Percentiles rank a stretch among this genome's conserved stretches.
phyloP scores from a whole-genome alignment of 2,888 invertebrate genomes.

The Dryadula phaetusa region DNA sequence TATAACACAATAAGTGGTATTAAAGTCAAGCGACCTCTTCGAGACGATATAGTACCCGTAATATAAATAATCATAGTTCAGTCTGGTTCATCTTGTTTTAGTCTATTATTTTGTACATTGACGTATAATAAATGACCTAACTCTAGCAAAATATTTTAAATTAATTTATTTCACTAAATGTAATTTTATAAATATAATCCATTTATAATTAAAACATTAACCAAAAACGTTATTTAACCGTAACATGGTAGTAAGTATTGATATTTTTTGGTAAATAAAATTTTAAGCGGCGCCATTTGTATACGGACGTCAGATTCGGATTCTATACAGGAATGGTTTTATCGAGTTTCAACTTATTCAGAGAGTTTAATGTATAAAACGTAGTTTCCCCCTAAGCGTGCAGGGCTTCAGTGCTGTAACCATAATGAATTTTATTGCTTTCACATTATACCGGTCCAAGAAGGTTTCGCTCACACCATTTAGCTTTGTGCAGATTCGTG shows the following conservation, averaged over 20 bases:
- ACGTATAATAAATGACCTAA: too few relatives aligned
- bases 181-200: too few relatives aligned
- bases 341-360: conserved; percentile 75
- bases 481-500: conserved; percentile 50
- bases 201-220: neutral
- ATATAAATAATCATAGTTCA: too few relatives aligned
- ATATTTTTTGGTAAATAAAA: conserved; percentile 50
- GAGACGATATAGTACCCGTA: too few relatives aligned
- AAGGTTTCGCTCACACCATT: conserved; percentile 59
- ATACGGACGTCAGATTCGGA: conserved; percentile 55
- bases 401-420: conserved; percentile 59
- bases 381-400: conserved; percentile 62
- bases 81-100: too few relatives aligned
- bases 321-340: conserved; percentile 63
- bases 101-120: too few relatives aligned
- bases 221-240: neutral
- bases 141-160: too few relatives aligned
- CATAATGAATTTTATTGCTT: conserved; percentile 73
- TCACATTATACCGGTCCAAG: conserved; percentile 56
- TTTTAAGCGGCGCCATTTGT: conserved; percentile 59
- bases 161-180: too few relatives aligned
- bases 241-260: conserved; percentile 24
- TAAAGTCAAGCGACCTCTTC: too few relatives aligned
- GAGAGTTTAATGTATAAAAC: conserved; percentile 69
- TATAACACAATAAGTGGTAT: neutral